These are phyloP conservation scores for Cybosia mesomella DNA, from an alignment of 2,888 invertebrate genomes.

Conservation along the genomic window DNA sequence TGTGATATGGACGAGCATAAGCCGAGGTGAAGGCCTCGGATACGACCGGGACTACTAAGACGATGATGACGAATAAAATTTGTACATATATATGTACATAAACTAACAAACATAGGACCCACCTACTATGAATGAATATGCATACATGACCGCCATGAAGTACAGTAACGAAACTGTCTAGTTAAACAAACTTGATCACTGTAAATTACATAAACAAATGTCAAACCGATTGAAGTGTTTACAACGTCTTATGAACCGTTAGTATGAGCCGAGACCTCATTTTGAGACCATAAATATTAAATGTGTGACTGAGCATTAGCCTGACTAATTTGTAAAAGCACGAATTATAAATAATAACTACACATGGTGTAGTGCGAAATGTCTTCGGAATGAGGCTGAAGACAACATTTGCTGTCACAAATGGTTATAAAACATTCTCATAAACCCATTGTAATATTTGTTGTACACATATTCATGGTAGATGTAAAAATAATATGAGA, in stretches of 20 bases:
- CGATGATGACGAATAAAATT: not conserved
- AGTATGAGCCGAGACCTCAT: conserved; percentile 39
- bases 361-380: conserved; percentile 28
- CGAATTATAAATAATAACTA: conserved; percentile 46
- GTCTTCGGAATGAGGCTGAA: conserved; percentile 37
- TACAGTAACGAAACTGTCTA: conserved; percentile 45
- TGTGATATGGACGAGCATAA: no score
- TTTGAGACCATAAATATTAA: conserved; percentile 33
- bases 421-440: conserved; percentile 23
- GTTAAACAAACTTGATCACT: conserved; percentile 35
- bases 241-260: conserved; percentile 44
- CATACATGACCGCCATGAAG: conserved; percentile 23
- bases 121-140: conserved; percentile 8
- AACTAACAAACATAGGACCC: not conserved
- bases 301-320: conserved; percentile 37
- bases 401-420: conserved; percentile 22
- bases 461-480: not conserved
- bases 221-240: conserved; percentile 49
- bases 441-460: conserved; percentile 1
- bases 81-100: not conserved
- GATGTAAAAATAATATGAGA: conserved; percentile 9
- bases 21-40: no score
- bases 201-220: conserved; percentile 52
- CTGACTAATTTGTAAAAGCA: conserved; percentile 39
- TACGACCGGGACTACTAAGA: no score